Percentiles rank a stretch among this genome's conserved stretches.
These are phyloP conservation scores for Glyptemys insculpta DNA, from an alignment of 2,797 vertebrate species.

Conservation along the genomic window DNA sequence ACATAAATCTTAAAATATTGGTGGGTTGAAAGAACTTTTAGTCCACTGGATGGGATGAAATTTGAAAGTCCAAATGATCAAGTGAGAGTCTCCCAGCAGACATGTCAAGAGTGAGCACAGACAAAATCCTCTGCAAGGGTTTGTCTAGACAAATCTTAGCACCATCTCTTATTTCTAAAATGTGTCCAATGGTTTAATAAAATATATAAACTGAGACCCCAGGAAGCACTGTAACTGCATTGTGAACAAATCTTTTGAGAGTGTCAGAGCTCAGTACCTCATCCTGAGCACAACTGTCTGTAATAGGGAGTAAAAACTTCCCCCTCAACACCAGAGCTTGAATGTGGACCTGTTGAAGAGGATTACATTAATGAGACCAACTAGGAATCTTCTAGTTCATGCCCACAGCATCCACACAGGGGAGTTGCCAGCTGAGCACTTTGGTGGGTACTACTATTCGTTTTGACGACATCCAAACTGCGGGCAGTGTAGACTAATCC, in stretches of 20 bases:
- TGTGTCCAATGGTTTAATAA: background rate
- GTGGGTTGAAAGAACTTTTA: conserved; percentile 2
- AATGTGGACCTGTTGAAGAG: background rate
- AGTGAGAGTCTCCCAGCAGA: background rate
- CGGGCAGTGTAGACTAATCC: background rate
- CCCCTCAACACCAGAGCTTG: background rate
- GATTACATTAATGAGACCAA: background rate
- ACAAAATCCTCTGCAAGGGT: background rate
- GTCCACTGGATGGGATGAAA: background rate
- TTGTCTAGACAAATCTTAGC: background rate
- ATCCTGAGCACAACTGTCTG: background rate
- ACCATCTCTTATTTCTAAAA: background rate
- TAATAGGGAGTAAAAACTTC: background rate
- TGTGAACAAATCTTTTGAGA: background rate
- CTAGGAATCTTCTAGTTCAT: background rate
- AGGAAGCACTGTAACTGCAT: background rate
- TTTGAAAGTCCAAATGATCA: conserved; percentile 5
- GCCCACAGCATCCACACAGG: background rate
- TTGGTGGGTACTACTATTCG: background rate
- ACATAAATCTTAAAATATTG: background rate
- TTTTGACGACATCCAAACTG: background rate
- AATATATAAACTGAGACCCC: background rate
- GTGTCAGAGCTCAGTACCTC: background rate
- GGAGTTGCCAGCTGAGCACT: background rate
- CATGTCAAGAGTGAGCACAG: background rate